These are phyloP conservation scores for Ridgeia piscesae DNA, from an alignment of 1,140 invertebrate genomes.

Conservation along the genomic window DNA sequence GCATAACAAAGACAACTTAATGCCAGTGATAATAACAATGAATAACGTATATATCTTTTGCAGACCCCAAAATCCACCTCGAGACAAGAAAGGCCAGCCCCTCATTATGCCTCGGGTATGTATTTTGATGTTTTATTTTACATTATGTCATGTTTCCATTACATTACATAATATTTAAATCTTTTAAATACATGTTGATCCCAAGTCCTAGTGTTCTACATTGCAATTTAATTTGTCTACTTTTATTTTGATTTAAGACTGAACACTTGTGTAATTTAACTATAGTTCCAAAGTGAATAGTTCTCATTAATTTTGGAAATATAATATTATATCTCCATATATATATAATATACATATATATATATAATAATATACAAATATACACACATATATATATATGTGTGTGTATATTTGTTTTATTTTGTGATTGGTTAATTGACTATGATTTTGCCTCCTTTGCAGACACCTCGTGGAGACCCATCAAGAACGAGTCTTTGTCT, in stretches of 20 bases:
- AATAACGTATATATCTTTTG: not conserved
- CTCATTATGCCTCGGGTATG: conserved; percentile 13
- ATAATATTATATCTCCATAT: not conserved
- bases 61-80: conserved; percentile 13
- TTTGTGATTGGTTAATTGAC: conserved; percentile 9
- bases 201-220: not conserved
- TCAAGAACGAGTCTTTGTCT: not conserved
- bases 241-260: not conserved
- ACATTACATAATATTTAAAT: not conserved
- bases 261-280: not conserved
- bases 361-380: not conserved
- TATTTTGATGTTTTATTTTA: not conserved
- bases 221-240: not conserved
- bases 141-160: not conserved
- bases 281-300: not conserved
- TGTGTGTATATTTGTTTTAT: not conserved
- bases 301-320: not conserved
- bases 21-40: not conserved
- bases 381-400: not conserved
- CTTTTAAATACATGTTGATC: not conserved
- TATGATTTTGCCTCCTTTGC: not conserved
- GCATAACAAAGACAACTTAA: not conserved
- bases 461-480: conserved; percentile 22
- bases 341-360: not conserved
- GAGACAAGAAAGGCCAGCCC: conserved; percentile 7